Conservation (phyloP, 1,140 invertebrate genomes). For the Branchinecta lynchi region DNA sequence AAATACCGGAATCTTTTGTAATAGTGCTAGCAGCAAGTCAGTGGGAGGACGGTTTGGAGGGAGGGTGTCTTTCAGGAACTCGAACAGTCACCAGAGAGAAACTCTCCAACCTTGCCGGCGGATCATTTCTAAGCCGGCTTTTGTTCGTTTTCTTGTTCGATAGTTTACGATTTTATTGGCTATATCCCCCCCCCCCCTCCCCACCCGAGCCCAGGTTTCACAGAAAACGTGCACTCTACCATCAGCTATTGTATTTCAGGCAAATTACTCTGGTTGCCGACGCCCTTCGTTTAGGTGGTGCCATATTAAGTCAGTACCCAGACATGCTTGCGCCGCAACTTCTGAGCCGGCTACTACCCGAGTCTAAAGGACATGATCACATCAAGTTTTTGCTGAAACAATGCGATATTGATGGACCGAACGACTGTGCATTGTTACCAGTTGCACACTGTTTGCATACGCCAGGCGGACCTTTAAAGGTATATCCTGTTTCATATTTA, state of each 20-base stretch:
- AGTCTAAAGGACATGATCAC: slow-evolving; percentile 66
- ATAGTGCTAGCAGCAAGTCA: too few species aligned
- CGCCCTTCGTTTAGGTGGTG: slow-evolving; percentile 75
- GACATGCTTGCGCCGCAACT: slow-evolving; percentile 93
- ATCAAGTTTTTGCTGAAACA: slow-evolving; percentile 71
- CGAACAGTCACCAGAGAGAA: too few species aligned
- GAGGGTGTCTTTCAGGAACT: too few species aligned
- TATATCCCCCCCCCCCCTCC: too few species aligned
- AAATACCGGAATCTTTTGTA: too few species aligned
- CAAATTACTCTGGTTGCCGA: slow-evolving; percentile 87
- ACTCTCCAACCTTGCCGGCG: too few species aligned
- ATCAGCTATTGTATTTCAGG: slow-evolving; percentile 33
- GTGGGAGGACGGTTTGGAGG: too few species aligned
- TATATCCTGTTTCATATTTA: slow-evolving; percentile 28
- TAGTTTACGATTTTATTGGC: too few species aligned
- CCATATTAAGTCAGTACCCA: slow-evolving; percentile 73
- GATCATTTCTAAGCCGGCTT: too few species aligned
- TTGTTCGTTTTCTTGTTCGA: too few species aligned
- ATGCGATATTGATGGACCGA: slow-evolving; percentile 70
- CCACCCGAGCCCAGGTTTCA: too few species aligned
- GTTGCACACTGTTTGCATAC: slow-evolving; percentile 91
- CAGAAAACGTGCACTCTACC: too few species aligned
- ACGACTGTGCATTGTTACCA: slow-evolving; percentile 76
- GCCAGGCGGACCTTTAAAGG: slow-evolving; percentile 89
- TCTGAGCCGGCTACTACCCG: slow-evolving; percentile 76